Evolutionary conservation across 2,797 vertebrate genomes (phyloP), one percentile per base, ranked within the genome.

Genomic region (Forpus xanthops): DNA sequence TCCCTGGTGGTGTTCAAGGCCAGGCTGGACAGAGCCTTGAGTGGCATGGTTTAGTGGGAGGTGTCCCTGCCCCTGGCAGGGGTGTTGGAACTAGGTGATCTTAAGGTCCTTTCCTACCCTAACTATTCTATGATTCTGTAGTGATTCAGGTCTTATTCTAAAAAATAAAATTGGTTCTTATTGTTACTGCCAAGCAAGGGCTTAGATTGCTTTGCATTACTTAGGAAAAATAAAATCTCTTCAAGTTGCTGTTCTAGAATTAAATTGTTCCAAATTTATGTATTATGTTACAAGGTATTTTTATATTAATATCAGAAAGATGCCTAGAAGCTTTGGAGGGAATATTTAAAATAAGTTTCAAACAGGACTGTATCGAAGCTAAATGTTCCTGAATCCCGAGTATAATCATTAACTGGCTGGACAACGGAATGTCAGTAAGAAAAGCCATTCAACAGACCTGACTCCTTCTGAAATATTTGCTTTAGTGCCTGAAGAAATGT

Each of bases 371-470:
- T 60, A 42, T 3, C 47, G 56, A 77, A 72, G 3, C 11, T 50
- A 53, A 42, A 28, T 44, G 17, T 78, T 78, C 16, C 28, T 76
- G 47, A 77, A 45, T 91, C 19, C 25, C 15, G 13, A 62, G 31
- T 28, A 4, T 71, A 73, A 35, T 47, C 5, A 13, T 50, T 67
- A 42, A 15, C n/a, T 42, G 56, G 7, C 12, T 75, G n/a, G 15
- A 15, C 0, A 3, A 12, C 2, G 6, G 24, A 3, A 15, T 72
- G 47, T 30, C 27, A n/a, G 12, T 27, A 27, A 24, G 21, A 35
- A 66, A 20, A 8, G 8, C 27, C 15, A 6, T 44, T 87, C 28
- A 66, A 21, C 19, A 42, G 12, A 25, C 8, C 10, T n/a, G 10
- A 49, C 42, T 67, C 28, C 21, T 84, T 75, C n/a, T 10, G 12